Evolutionary conservation across 1,140 invertebrate species (phyloP), one percentile per base, ranked within the genome.

Genomic region (Acyrthosiphon pisum): DNA sequence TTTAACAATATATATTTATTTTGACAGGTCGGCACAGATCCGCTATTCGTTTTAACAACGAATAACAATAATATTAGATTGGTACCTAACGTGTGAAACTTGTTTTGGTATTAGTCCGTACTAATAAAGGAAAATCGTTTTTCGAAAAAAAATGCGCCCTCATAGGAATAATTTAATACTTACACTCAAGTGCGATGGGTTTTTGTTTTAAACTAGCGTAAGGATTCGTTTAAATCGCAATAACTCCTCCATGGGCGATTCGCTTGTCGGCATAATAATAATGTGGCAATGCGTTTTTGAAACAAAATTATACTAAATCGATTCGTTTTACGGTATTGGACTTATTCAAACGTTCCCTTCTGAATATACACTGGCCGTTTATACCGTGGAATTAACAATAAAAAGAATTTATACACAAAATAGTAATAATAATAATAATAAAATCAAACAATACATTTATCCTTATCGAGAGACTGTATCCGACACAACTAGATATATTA

Each of bases 221-320:
- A n/a, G 60, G 30, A 18, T 76, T n/a, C 14, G n/a, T n/a, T n/a
- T n/a, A 18, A n/a, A 76, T 76, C 11, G n/a, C 60, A 76, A 68
- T n/a, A 76, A 76, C 60, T n/a, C n/a, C 11, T 76, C 60, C 30
- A 18, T n/a, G 30, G 60, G 23, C 14, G 30, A n/a, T 76, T 68
- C 60, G 18, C 14, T 60, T 60, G 56, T 60, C 9, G 23, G 30
- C 1, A 76, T 20, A n/a, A 76, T n/a, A 76, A 76, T 76, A 76
- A 76, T n/a, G 14, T 76, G 60, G 60, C n/a, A n/a, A 76, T 76
- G 60, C n/a, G 6, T 76, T 76, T 76, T 76, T 76, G n/a, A 76
- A 76, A 76, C 60, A 76, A 76, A 76, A 76, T 76, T 76, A n/a
- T 76, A 76, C 60, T 76, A 76, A 76, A 76, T 76, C 60, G 60